Base-by-base conservation (phyloP, 2,797 vertebrate species). In the Danio albolineatus region DNA sequence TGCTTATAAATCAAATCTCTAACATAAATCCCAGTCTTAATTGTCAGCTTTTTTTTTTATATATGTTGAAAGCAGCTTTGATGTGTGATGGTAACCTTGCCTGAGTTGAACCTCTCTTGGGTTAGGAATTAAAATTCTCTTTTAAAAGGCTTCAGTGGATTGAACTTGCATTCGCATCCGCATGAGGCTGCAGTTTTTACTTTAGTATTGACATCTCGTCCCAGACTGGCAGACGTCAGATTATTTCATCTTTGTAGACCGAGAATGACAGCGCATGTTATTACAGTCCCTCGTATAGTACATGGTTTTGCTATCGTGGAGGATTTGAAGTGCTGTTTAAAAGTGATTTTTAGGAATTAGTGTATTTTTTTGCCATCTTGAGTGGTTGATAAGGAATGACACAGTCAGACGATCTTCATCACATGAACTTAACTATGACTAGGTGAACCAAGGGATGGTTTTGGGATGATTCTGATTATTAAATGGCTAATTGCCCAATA, bases 121-220 rank as follows among this genome's bases (percentile, higher is more conserved):
- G 67, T 79, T 67, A 64, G 38, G 77, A 79, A 72, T 79, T 79
- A 72, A 64, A 79, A 79, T 73, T 79, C 67, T 72, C 67, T 73
- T 72, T 64, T 44, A 64, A 62, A 59, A 72, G 77, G 51, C 69
- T 62, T 79, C 77, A 65, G 48, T 72, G 48, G 48, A 73, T 73
- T 56, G 19, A 44, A 48, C 12, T 10, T 21, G 59, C n/a, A 7
- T 21, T 48, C 54, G 53, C 46, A 51, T 64, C 36, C 10, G 13
- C 73, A 65, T 12, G 19, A 54, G 48, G 65, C 44, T n/a, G 36
- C 36, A 7, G 36, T 48, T 79, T 48, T 54, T 38, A 19, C 36
- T 78, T 78, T 61, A 51, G 65, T 38, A 49, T 51, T 60, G 54
- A 69, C 39, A 57, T 59, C 19, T 69, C 44, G 16, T 46, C 49